Evolutionary conservation across 2,888 invertebrate species (phyloP).

Genomic region (Hydrotaea cyrtoneurina): DNA sequence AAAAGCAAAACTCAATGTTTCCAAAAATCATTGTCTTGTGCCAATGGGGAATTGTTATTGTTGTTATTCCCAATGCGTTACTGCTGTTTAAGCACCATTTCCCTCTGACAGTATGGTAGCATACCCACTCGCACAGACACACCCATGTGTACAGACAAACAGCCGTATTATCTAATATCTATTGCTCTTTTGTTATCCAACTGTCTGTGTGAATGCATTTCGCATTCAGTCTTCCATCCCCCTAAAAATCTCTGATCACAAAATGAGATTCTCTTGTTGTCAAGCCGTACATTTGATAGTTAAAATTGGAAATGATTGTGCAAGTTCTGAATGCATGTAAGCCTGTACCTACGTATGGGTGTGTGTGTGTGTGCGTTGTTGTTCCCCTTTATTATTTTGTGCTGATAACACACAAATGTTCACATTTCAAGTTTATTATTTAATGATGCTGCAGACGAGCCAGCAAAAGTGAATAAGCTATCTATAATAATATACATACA

Average conservation of each 20-base stretch:
- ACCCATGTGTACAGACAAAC: background rate
- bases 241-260: background rate
- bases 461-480: constrained; percentile 28
- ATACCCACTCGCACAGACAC: constrained; percentile 34
- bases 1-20: constrained; percentile 25
- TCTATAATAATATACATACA: too few species aligned
- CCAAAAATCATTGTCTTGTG: constrained; percentile 46
- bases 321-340: background rate
- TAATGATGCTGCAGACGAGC: constrained; percentile 46
- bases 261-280: constrained; percentile 2
- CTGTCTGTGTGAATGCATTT: constrained; percentile 17
- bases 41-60: constrained; percentile 65
- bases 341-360: too few species aligned
- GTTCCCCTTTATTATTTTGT: constrained; percentile 61
- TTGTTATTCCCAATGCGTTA: constrained; percentile 46
- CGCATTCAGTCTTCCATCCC: constrained; percentile 17
- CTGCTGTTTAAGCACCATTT: constrained; percentile 56
- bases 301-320: constrained; percentile 66
- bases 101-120: constrained; percentile 68
- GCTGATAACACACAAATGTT: constrained; percentile 68
- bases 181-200: constrained; percentile 28
- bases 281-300: constrained; percentile 45
- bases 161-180: background rate
- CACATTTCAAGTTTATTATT: constrained; percentile 67
- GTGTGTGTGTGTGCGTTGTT: constrained; percentile 3